These are phyloP conservation scores for Chrysolophus pictus DNA, from an alignment of 2,797 vertebrate species.

Conservation along the genomic window DNA sequence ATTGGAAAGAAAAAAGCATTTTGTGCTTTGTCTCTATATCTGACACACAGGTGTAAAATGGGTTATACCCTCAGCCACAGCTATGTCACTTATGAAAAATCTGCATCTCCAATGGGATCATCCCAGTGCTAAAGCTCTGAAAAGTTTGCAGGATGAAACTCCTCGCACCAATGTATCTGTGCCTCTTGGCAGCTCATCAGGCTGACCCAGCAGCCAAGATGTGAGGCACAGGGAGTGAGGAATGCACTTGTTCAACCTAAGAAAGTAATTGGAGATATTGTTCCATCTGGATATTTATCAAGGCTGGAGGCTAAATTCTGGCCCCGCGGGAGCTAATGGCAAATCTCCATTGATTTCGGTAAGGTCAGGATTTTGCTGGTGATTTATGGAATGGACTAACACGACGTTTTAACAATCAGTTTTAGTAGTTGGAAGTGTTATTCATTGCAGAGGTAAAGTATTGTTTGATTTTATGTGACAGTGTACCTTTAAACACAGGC, in stretches of 20 bases:
- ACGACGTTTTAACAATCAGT: conserved; percentile 69
- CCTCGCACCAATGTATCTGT: background rate
- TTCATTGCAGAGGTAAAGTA: conserved; percentile 65
- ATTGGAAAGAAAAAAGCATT: conserved; percentile 37
- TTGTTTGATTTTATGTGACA: conserved; percentile 73
- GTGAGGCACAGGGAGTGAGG: conserved; percentile 36
- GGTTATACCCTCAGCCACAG: conserved; percentile 35
- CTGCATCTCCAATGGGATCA: conserved; percentile 33
- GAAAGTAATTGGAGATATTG: conserved; percentile 67
- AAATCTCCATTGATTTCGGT: conserved; percentile 64
- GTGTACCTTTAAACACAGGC: conserved; percentile 66
- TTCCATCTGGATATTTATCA: conserved; percentile 66
- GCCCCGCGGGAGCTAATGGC: conserved; percentile 56
- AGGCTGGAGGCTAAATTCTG: conserved; percentile 55
- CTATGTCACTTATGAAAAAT: conserved; percentile 32
- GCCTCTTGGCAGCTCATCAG: conserved; percentile 35
- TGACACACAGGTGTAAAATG: conserved; percentile 26
- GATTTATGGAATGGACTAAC: conserved; percentile 61
- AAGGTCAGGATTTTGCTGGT: conserved; percentile 58
- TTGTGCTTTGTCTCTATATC: conserved; percentile 29
- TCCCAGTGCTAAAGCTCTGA: conserved; percentile 48
- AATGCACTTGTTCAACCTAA: conserved; percentile 58
- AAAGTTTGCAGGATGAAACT: conserved; percentile 53
- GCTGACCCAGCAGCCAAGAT: conserved; percentile 9
- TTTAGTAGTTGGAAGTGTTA: conserved; percentile 69